Evolutionary conservation across 37 sponge, comb jelly and placozoan genomes (phyloP), one percentile per base, ranked within the genome.

Genomic region (Lycopodina hypogea): DNA sequence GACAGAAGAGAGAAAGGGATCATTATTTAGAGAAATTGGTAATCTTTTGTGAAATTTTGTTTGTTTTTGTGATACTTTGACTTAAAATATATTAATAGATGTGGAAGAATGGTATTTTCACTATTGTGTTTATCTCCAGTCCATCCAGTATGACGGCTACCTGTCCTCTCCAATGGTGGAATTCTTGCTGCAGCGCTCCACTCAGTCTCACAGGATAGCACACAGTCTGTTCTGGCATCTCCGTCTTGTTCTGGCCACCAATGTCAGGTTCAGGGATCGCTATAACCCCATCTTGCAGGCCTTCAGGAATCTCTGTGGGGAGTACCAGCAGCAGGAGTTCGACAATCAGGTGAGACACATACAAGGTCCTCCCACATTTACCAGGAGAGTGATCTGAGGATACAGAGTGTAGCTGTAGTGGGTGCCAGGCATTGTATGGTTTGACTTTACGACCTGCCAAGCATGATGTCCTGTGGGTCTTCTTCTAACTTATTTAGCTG

Each of bases 151-250:
- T 69, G 90, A 89, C 33, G 24, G 76, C 45, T 89, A 80, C 42
- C 69, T 59, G 18, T 9, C 24, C 0, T 82, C 83, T 11, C 77
- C 87, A 8, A 84, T 86, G 79, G 56, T 78, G 1, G 39, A 77
- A 22, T 72, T 90, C 12, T 83, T 90, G 14, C 56, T 90, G 28
- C 42, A 23, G n/a, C 40, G 74, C 39, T 81, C 83, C 59, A 52
- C 57, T 17, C 9, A 68, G 17, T 85, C 86, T 1, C 81, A 68
- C 14, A 35, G 83, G 26, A 72, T 90, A 22, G 82, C 91, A n/a
- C 87, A 90, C 59, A 33, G 36, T 50, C 87, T 90, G 34, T 90
- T 71, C 74, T 90, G 91, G 91, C 48, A 60, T 59, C 75, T 76
- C 26, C 71, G n/a, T 22, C 32, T 76, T 24, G 36, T 67, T 23